Percentiles rank a stretch among this genome's conserved stretches.
Evolutionary conservation across 1,140 invertebrate species (phyloP).

Genomic region (Drosophila quadrilineata): DNA sequence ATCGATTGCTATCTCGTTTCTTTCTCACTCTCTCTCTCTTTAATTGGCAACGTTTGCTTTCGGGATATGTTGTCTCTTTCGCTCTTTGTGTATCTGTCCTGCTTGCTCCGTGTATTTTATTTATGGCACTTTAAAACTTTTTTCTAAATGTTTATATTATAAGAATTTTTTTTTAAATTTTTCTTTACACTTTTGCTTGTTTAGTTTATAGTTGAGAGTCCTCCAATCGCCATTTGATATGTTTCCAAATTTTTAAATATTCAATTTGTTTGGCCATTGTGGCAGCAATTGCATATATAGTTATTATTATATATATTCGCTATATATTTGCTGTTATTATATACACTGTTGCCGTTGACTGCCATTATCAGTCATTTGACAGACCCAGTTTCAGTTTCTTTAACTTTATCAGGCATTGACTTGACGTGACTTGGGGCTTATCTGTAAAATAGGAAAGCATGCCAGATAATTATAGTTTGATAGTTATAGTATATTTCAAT

Average conservation of each 20-base stretch:
- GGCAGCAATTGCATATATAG: not conserved
- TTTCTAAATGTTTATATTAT: constrained; percentile 8
- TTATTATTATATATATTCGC: constrained; percentile 7
- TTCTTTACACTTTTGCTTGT: constrained; percentile 2
- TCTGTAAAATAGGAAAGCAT: constrained; percentile 50
- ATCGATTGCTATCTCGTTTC: constrained; percentile 9
- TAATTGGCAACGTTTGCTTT: constrained; percentile 37
- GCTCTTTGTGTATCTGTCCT: not conserved
- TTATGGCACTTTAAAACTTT: constrained; percentile 49
- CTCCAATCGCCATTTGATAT: constrained; percentile 80
- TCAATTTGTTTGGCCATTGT: constrained; percentile 72
- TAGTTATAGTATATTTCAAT: not conserved
- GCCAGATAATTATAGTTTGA: not conserved
- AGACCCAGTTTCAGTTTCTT: constrained; percentile 41
- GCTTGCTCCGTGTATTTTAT: too few relatives aligned
- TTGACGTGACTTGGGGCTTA: constrained; percentile 44
- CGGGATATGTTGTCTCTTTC: constrained; percentile 44
- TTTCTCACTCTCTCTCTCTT: not conserved
- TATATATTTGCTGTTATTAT: constrained; percentile 7
- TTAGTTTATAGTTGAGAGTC: constrained; percentile 13
- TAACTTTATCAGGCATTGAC: constrained; percentile 64
- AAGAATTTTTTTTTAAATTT: constrained; percentile 7
- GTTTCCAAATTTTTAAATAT: constrained; percentile 81
- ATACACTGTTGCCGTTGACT: constrained; percentile 3
- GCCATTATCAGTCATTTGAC: constrained; percentile 52